Evolutionary conservation across 2,888 invertebrate species (phyloP).

Genomic region (Adineta ricciae): DNA sequence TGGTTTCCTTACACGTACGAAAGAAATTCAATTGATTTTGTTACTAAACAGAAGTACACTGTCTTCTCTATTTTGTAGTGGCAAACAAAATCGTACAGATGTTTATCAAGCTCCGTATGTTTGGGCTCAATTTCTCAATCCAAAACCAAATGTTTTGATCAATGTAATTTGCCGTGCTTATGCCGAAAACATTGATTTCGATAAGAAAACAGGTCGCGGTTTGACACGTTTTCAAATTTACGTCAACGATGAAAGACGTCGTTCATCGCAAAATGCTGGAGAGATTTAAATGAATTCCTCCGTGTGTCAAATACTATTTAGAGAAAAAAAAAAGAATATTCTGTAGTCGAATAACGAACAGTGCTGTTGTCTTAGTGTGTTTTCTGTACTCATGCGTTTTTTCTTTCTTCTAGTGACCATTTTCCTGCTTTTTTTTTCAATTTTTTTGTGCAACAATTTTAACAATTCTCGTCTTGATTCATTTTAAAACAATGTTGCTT

Average conservation of each 20-base stretch:
- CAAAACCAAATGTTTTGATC: slow-evolving; percentile 25
- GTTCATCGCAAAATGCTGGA: not conserved
- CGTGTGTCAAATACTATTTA: not conserved
- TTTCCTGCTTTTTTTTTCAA: not conserved
- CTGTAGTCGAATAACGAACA: not conserved
- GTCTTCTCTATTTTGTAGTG: not conserved
- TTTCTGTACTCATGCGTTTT: not conserved
- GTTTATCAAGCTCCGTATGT: slow-evolving; percentile 25
- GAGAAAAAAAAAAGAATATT: not conserved
- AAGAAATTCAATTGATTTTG: no score
- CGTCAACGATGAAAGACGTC: not conserved
- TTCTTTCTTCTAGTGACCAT: not conserved
- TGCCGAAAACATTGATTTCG: slow-evolving; percentile 25
- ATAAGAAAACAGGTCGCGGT: slow-evolving; percentile 26
- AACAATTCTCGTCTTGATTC: not conserved
- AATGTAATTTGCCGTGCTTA: slow-evolving; percentile 27
- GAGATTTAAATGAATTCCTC: not conserved
- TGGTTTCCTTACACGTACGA: not conserved
- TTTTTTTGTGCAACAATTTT: not conserved
- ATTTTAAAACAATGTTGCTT: not conserved
- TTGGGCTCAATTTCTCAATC: slow-evolving; percentile 28
- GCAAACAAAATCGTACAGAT: not conserved
- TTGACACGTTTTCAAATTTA: slow-evolving; percentile 14
- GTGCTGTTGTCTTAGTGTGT: not conserved
- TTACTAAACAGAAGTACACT: no score